Evolutionary conservation across 2,113 vertebrate species (phyloP), one percentile per base, ranked within the genome.

Genomic region (Arenaria interpres): DNA sequence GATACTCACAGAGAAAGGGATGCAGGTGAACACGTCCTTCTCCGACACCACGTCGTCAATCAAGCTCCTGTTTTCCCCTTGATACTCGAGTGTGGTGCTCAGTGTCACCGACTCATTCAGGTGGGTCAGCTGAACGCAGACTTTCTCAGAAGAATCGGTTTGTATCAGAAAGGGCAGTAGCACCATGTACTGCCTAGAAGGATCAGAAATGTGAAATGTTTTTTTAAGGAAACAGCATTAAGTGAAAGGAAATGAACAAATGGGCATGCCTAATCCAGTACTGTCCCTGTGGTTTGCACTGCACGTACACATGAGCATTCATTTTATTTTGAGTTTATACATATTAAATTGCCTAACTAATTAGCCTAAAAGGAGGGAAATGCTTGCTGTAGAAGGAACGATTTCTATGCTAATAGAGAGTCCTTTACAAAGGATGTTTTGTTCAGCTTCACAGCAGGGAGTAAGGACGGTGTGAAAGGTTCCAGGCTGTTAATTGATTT

Each of bases 51-150:
- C 46, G 0, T 98, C 88, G 4, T 90, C 86, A n/a, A 98, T 96
- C 81, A 98, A n/a, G 62, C 94, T 98, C 46, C 51, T 90, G 67
- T 98, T 98, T 71, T 76, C 66, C 37, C 68, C 87, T 6, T 51
- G 4, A 4, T 97, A 77, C 48, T 98, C 97, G 2, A 98, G 72
- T 2, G 74, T 89, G 73, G 94, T 54, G 14, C 63, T 97, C 35
- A 98, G 81, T 0, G 93, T 97, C 86, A 98, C 97, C 0, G 98
- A 97, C 82, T 98, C 98, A 10, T 98, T 98, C 82, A 98, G 96
- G 57, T 98, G 51, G 37, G 51, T 97, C 79, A 98, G 80, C 64
- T 98, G 96, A 23, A 98, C 2, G 2, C 98, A 98, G 73, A 95
- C 28, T 51, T 97, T 98, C 85, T 98, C 96, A 1, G 76, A 25